Conservation (phyloP, 2,113 vertebrate genomes). For the Mastomys natalensis region DNA sequence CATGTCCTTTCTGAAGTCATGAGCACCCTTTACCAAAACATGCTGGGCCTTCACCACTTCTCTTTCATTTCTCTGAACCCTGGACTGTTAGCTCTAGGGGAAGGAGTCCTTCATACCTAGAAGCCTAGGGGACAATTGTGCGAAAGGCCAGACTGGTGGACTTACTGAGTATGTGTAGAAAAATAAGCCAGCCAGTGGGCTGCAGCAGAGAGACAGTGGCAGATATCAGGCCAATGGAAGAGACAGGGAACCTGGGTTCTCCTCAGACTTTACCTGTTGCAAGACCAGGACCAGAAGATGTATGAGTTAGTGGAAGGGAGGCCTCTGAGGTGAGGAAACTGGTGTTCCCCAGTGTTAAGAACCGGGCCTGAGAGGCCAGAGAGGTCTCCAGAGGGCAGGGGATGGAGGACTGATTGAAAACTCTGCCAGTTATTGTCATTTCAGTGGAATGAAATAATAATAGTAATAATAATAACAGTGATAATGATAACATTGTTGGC, state of each 20-base stretch:
- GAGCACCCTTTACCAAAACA: too few species aligned
- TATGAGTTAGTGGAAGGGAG: neutral
- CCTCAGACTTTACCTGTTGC: neutral
- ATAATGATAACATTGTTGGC: too few species aligned
- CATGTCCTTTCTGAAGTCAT: neutral
- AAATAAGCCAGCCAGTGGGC: neutral
- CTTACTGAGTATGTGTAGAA: too few species aligned
- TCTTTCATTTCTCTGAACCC: neutral
- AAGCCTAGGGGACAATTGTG: accelerated
- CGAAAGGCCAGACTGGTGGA: neutral
- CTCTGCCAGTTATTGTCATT: too few species aligned
- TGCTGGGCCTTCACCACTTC: accelerated
- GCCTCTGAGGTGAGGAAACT: too few species aligned
- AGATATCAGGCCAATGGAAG: accelerated
- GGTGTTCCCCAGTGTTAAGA: neutral
- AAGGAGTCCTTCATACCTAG: accelerated
- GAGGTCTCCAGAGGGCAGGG: neutral
- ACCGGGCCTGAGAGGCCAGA: neutral
- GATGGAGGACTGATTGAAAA: too few species aligned
- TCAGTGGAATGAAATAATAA: neutral
- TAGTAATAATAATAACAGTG: too few species aligned
- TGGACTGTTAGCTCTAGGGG: neutral
- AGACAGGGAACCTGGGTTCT: neutral
- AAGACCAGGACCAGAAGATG: neutral
- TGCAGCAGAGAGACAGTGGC: too few species aligned